Base-by-base conservation (phyloP, 2,888 invertebrate genomes). In the Blomia tropicalis region DNA sequence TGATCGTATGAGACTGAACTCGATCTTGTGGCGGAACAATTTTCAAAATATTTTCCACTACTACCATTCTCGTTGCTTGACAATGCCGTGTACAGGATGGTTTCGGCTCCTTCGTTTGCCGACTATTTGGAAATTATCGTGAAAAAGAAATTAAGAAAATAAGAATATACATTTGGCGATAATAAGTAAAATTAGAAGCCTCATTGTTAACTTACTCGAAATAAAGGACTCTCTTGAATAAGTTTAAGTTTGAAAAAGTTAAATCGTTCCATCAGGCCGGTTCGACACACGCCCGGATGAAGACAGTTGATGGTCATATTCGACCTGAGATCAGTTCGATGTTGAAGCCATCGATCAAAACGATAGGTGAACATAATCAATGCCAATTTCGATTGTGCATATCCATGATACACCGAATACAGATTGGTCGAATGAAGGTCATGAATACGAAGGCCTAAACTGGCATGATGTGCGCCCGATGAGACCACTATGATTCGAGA, bases 261-360 rank as follows among this genome's bases (percentile, higher is more conserved):
- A 17, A 62, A 30, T n/a, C 43, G 43, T 3, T 43, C 29, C 25
- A 43, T 7, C 1, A 62, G 19, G 66, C 86, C 85, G 0, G 89
- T 89, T 71, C 84, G 79, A 0, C 89, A 86, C 59, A 91, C 79
- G 32, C 91, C 91, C 0, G 92, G 91, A 76, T 92, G 91, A 2
- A 87, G 83, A 0, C 85, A 79, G 70, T 82, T 83, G 2, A 80
- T 79, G 70, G 81, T 81, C 0, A 88, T 81, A 47, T 77, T 56
- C 2, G 31, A 17, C 1, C 54, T 7, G 11, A 60, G 44, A 17
- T 44, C 22, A 7, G 22, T 47, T 11, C 4, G 31, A 70, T 76
- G 74, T 70, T 83, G 79, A 75, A 70, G 77, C 75, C 36, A 83
- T 70, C 76, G 74, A 70, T 84, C 80, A 36, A 86, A 71, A 67